Percentiles rank a stretch among this genome's conserved stretches.
phyloP scores from a whole-genome alignment of 2,797 vertebrate genomes.

The Silurus lanzhouensis region DNA sequence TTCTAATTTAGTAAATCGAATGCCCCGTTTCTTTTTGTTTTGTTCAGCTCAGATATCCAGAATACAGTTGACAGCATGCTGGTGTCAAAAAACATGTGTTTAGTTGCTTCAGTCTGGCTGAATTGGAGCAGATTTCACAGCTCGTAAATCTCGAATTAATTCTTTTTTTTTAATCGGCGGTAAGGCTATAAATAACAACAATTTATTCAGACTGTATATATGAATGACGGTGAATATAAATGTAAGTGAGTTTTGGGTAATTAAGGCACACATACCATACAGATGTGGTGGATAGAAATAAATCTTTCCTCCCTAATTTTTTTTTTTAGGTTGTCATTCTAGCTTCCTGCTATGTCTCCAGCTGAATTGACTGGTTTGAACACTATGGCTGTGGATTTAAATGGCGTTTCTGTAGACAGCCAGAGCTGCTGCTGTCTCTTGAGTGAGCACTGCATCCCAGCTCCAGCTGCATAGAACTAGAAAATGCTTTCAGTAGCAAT shows the following conservation, averaged over 20 bases:
- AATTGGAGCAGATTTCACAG: neutral
- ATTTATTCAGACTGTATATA: neutral
- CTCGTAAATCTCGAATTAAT: neutral
- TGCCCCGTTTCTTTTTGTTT: neutral
- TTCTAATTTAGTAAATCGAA: neutral
- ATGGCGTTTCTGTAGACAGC: neutral
- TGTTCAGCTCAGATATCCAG: neutral
- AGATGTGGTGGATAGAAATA: neutral
- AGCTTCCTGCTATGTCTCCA: neutral
- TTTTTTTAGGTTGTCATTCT: neutral
- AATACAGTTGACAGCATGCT: neutral
- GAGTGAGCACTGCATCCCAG: neutral
- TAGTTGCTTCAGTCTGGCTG: neutral
- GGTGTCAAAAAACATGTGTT: neutral
- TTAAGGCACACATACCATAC: neutral
- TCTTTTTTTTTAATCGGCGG: neutral
- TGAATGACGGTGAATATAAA: neutral
- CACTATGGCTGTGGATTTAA: conserved; percentile 18
- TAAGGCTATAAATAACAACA: neutral
- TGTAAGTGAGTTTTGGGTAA: neutral
- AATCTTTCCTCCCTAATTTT: neutral
- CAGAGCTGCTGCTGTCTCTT: neutral
- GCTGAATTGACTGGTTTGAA: conserved; percentile 16
- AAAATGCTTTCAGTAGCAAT: conserved; percentile 31
- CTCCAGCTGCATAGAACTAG: conserved; percentile 14